These are phyloP conservation scores for Trachurus trachurus DNA, from an alignment of 2,797 vertebrate genomes.

Conservation along the genomic window DNA sequence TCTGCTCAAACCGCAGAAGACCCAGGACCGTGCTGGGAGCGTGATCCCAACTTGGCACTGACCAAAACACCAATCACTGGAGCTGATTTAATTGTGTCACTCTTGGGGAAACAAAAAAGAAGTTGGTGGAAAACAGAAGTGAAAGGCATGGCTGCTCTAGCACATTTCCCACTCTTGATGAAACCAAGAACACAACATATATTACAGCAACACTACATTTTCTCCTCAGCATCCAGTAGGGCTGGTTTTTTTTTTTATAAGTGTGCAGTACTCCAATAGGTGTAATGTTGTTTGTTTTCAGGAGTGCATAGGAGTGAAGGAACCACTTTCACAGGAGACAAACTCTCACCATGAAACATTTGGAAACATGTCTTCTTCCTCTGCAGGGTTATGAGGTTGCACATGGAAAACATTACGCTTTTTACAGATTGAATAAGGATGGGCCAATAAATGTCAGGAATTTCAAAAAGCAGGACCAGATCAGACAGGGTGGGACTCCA, in stretches of 20 bases:
- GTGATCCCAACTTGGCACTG: constrained; percentile 84
- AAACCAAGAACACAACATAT: constrained; percentile 23
- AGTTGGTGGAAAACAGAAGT: constrained; percentile 43
- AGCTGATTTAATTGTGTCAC: constrained; percentile 84
- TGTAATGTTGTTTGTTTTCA: constrained; percentile 53
- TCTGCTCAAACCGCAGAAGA: constrained; percentile 82
- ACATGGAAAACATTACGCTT: constrained; percentile 83
- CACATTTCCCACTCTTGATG: constrained; percentile 14
- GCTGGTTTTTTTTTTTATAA: constrained; percentile 9
- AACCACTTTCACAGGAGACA: constrained; percentile 64
- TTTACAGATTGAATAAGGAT: constrained; percentile 78
- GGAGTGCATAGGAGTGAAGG: constrained; percentile 56
- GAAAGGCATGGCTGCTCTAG: constrained; percentile 35
- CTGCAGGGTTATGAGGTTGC: constrained; percentile 70
- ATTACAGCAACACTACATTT: constrained; percentile 17
- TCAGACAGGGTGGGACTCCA: constrained; percentile 64
- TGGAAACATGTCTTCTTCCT: constrained; percentile 77
- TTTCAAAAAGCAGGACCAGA: constrained; percentile 66
- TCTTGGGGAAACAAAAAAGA: constrained; percentile 62
- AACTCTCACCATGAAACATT: constrained; percentile 76
- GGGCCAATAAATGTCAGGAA: constrained; percentile 82
- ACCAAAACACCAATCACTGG: constrained; percentile 78
- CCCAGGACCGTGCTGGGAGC: constrained; percentile 83
- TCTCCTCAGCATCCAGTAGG: constrained; percentile 13
- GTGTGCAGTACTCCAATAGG: constrained; percentile 20